Evolutionary conservation across 1,140 invertebrate genomes (phyloP).

Genomic region (Cydia strobilella): DNA sequence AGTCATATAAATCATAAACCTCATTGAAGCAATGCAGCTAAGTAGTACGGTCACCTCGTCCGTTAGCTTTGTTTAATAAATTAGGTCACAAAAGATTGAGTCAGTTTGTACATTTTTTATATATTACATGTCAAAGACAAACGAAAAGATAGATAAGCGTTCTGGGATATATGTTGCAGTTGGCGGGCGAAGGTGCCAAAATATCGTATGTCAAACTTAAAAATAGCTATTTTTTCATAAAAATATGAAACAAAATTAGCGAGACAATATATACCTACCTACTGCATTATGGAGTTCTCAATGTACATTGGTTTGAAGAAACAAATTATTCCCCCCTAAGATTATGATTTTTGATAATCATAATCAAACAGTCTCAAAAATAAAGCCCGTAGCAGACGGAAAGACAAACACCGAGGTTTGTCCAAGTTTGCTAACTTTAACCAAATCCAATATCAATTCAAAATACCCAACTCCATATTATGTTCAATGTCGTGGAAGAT

Average conservation of each 20-base stretch:
- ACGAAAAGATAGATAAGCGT: not conserved
- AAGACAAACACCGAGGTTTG: not conserved
- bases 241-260: too few species aligned
- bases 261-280: too few species aligned
- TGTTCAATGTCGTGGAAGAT: not conserved
- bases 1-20: not conserved
- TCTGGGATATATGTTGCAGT: not conserved
- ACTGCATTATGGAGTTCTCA: too few species aligned
- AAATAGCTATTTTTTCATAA: not conserved
- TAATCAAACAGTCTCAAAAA: not conserved
- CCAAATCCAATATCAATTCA: not conserved
- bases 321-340: too few species aligned
- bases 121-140: not conserved
- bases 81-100: conserved; percentile 24
- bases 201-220: not conserved
- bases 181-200: not conserved
- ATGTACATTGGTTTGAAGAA: too few species aligned
- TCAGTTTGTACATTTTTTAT: conserved; percentile 17
- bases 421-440: not conserved
- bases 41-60: not conserved
- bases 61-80: conserved; percentile 24
- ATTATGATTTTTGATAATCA: too few species aligned
- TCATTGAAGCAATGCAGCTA: conserved; percentile 13
- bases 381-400: not conserved
- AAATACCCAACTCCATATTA: not conserved